These are phyloP conservation scores for Catharus bicknelli DNA, from an alignment of 2,113 vertebrate genomes.

Conservation along the genomic window DNA sequence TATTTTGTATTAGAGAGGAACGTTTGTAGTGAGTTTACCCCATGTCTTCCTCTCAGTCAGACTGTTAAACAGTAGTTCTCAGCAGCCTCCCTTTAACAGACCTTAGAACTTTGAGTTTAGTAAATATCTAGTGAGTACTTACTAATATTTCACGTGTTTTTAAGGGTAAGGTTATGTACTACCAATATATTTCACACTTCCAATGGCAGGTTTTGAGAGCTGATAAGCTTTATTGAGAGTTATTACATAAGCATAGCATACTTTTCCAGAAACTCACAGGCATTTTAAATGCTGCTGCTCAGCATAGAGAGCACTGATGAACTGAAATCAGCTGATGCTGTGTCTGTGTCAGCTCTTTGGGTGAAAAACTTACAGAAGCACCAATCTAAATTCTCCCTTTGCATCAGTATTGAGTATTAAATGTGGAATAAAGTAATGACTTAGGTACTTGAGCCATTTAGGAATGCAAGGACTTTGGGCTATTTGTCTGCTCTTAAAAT, in stretches of 20 bases:
- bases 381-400: not conserved
- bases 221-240: conserved; percentile 52
- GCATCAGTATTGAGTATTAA: not conserved
- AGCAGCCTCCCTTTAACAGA: not conserved
- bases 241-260: conserved; percentile 19
- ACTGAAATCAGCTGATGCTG: not conserved
- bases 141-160: not conserved
- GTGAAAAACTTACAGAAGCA: not conserved
- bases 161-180: not conserved
- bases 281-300: not conserved
- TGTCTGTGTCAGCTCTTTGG: not conserved
- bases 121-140: not conserved
- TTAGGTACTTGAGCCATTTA: not conserved
- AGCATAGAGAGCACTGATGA: not conserved
- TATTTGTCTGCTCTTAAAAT: not conserved
- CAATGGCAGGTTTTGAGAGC: not conserved
- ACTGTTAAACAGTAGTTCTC: not conserved
- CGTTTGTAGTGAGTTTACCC: not conserved
- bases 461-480: not conserved
- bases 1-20: not conserved
- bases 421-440: not conserved
- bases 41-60: not conserved
- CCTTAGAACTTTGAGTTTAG: not conserved
- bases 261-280: not conserved
- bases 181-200: not conserved